Percentiles rank a stretch among this genome's conserved stretches.
phyloP scores from a whole-genome alignment of 2,888 invertebrate species.

The Stratiomys singularior region DNA sequence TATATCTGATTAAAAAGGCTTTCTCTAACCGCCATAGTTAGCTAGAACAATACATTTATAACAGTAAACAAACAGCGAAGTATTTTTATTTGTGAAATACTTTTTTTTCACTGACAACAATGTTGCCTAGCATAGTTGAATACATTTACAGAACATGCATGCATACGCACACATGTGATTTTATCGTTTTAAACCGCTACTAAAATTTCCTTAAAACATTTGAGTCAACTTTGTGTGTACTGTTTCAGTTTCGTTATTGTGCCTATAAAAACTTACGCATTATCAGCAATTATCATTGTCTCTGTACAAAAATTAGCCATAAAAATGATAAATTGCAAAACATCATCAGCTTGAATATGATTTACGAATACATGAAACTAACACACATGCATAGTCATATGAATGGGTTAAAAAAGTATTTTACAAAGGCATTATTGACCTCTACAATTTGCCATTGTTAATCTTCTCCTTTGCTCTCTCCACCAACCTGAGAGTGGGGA shows the following conservation, averaged over 20 bases:
- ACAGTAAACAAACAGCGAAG: not conserved
- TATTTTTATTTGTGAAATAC: not conserved
- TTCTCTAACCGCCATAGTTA: not conserved
- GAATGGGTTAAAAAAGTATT: not conserved
- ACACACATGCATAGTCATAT: too few relatives aligned
- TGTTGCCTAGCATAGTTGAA: not conserved
- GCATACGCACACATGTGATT: not conserved
- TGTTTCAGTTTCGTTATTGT: not conserved
- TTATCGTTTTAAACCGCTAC: not conserved
- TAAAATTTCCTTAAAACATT: not conserved
- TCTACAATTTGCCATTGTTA: not conserved
- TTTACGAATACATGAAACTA: not conserved
- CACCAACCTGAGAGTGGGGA: not conserved
- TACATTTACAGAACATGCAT: not conserved
- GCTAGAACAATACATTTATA: not conserved
- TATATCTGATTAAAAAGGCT: not conserved
- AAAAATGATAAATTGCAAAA: not conserved
- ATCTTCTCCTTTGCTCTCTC: not conserved
- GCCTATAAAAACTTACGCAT: not conserved
- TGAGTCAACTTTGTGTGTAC: too few relatives aligned
- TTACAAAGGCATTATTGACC: slow-evolving; percentile 5
- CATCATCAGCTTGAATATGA: not conserved
- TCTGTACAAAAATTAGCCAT: not conserved
- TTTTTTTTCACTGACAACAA: not conserved
- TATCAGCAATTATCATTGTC: slow-evolving; percentile 8